Percentiles rank a stretch among this genome's conserved stretches.
Conservation (phyloP, 1,140 invertebrate genomes). For the Globodera ellingtonae region DNA sequence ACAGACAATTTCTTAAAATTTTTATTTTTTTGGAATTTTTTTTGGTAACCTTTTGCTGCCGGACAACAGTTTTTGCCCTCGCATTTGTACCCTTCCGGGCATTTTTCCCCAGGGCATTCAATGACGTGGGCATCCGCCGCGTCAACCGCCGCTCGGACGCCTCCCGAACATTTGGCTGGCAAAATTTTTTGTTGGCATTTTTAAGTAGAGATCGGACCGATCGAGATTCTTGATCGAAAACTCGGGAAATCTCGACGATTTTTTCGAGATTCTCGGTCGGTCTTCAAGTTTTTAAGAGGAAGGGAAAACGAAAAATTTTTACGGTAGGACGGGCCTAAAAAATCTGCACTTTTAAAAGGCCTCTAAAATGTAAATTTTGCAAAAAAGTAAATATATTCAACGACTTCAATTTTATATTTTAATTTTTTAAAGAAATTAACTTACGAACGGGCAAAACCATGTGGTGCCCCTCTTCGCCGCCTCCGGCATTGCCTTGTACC, state of each 20-base stretch:
- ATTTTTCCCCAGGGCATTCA: slow-evolving; percentile 41
- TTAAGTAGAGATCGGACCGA: no score
- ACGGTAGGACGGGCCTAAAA: not conserved
- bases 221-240: not conserved
- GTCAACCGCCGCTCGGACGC: slow-evolving; percentile 59
- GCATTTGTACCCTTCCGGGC: slow-evolving; percentile 59
- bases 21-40: not conserved
- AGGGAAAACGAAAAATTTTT: not conserved
- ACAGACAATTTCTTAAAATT: slow-evolving; percentile 53
- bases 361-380: no score
- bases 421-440: slow-evolving; percentile 13
- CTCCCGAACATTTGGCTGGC: slow-evolving; percentile 55
- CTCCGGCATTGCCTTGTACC: not conserved
- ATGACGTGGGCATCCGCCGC: slow-evolving; percentile 35
- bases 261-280: no score
- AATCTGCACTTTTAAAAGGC: no score
- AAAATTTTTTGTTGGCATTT: slow-evolving; percentile 18
- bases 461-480: slow-evolving; percentile 17
- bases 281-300: no score
- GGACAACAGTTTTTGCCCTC: slow-evolving; percentile 56
- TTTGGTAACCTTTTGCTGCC: slow-evolving; percentile 53
- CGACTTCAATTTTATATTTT: slow-evolving; percentile 21
- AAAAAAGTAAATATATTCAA: not conserved
- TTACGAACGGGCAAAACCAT: slow-evolving; percentile 54
- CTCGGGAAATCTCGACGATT: no score